Conservation (phyloP, 2,888 invertebrate species). For the Caenorhabditis sulstoni region DNA sequence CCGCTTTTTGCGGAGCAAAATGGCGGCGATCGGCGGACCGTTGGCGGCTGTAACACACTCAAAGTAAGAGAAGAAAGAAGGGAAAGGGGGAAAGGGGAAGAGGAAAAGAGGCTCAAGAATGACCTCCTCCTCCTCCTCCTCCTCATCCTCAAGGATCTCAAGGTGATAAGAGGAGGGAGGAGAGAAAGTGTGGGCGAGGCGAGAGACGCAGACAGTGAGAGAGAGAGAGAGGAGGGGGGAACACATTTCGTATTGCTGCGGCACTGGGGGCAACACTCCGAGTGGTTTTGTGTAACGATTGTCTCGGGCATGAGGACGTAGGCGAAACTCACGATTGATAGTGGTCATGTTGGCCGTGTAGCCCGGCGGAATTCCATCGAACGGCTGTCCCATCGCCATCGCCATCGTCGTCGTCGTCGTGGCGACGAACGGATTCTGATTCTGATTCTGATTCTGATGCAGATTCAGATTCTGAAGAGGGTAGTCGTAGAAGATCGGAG, state of each 20-base stretch:
- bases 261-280: constrained; percentile 15
- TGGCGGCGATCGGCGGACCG: constrained; percentile 76
- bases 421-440: neutral
- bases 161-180: constrained; percentile 23
- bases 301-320: constrained; percentile 16
- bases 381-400: constrained; percentile 24
- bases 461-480: too few species aligned
- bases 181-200: neutral
- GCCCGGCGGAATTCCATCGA: constrained; percentile 71
- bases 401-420: constrained; percentile 8
- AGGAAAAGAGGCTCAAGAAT: constrained; percentile 18
- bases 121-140: constrained; percentile 30
- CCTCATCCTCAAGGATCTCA: constrained; percentile 19
- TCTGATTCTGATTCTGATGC: constrained; percentile 4
- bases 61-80: too few species aligned
- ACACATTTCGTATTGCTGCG: constrained; percentile 30
- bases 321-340: constrained; percentile 72
- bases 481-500: constrained; percentile 15
- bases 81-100: neutral
- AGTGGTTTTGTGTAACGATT: constrained; percentile 36
- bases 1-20: constrained; percentile 74
- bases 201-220: constrained; percentile 20
- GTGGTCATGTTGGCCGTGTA: constrained; percentile 75
- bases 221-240: constrained; percentile 5
- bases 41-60: constrained; percentile 65